Percentiles rank a stretch among this genome's conserved stretches.
These are phyloP conservation scores for Drymodes brunneopygia DNA, from an alignment of 2,113 vertebrate species.

Conservation along the genomic window DNA sequence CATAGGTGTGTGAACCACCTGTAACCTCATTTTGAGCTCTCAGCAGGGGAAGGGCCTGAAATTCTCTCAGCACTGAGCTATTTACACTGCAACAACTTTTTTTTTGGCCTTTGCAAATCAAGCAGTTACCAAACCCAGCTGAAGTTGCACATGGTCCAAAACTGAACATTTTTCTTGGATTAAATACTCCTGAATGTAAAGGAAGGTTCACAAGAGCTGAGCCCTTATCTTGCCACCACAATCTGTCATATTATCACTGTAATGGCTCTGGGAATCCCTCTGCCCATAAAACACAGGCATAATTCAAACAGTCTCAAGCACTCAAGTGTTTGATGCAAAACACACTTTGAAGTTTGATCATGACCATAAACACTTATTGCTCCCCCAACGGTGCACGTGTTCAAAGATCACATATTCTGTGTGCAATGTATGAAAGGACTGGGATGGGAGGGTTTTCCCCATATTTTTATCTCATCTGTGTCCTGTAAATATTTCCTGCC, in stretches of 20 bases:
- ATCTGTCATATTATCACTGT: background rate
- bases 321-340: background rate
- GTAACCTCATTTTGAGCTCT: background rate
- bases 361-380: background rate
- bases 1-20: background rate
- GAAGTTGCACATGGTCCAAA: background rate
- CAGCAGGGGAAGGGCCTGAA: background rate
- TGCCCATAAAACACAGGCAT: background rate
- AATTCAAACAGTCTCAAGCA: background rate
- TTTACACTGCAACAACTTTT: background rate
- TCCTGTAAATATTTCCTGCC: background rate
- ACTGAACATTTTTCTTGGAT: background rate
- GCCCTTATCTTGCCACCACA: background rate
- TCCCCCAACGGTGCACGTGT: background rate
- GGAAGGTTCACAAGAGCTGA: background rate
- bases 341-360: constrained; percentile 36
- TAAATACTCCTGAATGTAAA: background rate
- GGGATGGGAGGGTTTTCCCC: background rate
- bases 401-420: background rate
- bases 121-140: background rate
- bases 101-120: background rate
- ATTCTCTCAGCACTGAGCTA: background rate
- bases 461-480: background rate
- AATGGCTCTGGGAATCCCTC: background rate
- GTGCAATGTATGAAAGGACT: background rate